These are phyloP conservation scores for Periplaneta americana DNA, from an alignment of 1,140 invertebrate species.

Conservation along the genomic window DNA sequence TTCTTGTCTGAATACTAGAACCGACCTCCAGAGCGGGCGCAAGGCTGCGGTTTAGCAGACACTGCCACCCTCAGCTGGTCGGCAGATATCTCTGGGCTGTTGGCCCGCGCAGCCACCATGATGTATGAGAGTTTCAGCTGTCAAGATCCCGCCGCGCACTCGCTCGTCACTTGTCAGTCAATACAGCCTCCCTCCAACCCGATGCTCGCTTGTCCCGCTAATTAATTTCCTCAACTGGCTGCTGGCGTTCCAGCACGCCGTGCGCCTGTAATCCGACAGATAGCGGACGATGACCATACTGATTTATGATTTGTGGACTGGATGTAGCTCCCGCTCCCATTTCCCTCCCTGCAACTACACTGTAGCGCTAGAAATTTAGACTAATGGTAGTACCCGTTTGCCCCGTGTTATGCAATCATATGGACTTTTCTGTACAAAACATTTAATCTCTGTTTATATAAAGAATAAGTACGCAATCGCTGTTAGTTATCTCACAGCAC, in stretches of 20 bases:
- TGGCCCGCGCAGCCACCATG: background rate
- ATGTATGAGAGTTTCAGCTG: slow-evolving; percentile 12
- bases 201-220: slow-evolving; percentile 1
- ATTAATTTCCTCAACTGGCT: slow-evolving; percentile 10
- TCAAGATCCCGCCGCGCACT: slow-evolving; percentile 2
- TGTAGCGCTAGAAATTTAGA: background rate
- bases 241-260: background rate
- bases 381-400: background rate
- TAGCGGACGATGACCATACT: background rate
- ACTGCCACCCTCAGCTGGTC: background rate
- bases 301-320: background rate
- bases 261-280: background rate
- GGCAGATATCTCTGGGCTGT: background rate
- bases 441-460: too few relatives aligned
- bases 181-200: background rate
- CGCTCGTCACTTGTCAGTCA: slow-evolving; percentile 11
- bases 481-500: too few relatives aligned
- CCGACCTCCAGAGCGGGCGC: too few relatives aligned
- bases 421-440: background rate
- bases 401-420: background rate
- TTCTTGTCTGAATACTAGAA: too few relatives aligned
- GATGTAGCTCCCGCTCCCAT: background rate
- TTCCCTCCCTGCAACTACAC: background rate
- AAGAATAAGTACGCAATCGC: too few relatives aligned
- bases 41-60: background rate